Evolutionary conservation across 2,888 invertebrate genomes (phyloP).

Genomic region (Chalcosyrphus nemorum): DNA sequence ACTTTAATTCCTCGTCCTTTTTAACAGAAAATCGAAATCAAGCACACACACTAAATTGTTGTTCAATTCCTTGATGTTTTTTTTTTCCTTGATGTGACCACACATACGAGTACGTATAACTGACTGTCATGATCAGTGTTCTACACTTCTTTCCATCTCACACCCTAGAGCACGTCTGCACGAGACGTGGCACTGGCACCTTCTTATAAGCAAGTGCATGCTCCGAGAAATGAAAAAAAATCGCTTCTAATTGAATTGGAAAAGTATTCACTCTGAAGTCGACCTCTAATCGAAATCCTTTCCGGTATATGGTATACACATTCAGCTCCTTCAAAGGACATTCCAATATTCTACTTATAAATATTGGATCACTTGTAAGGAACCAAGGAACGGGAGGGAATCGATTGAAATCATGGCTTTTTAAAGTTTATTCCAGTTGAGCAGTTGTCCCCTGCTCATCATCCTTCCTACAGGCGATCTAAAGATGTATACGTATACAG

Average conservation of each 20-base stretch:
- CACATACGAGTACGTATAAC: not conserved
- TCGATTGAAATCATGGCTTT: conserved; percentile 52
- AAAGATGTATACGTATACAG: not conserved
- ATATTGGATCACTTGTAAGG: conserved; percentile 33
- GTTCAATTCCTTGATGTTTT: not conserved
- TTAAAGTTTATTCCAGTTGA: conserved; percentile 56
- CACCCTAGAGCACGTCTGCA: not conserved
- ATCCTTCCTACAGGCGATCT: not conserved
- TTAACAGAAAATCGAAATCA: not conserved
- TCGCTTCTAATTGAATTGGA: conserved; percentile 50
- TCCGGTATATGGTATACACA: not conserved
- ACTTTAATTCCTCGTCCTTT: too few species aligned
- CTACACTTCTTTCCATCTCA: not conserved
- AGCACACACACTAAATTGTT: not conserved
- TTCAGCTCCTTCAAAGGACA: conserved; percentile 18
- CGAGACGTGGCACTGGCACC: not conserved
- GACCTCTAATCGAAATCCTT: conserved; percentile 19
- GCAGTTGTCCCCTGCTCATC: conserved; percentile 15
- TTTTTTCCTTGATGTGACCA: not conserved
- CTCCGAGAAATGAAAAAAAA: not conserved
- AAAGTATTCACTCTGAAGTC: conserved; percentile 27
- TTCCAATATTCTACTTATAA: conserved; percentile 39
- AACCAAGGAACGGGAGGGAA: not conserved
- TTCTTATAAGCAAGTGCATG: not conserved
- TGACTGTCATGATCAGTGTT: not conserved